Base-by-base conservation (phyloP, 2,113 vertebrate genomes). In the Bubo scandiacus region DNA sequence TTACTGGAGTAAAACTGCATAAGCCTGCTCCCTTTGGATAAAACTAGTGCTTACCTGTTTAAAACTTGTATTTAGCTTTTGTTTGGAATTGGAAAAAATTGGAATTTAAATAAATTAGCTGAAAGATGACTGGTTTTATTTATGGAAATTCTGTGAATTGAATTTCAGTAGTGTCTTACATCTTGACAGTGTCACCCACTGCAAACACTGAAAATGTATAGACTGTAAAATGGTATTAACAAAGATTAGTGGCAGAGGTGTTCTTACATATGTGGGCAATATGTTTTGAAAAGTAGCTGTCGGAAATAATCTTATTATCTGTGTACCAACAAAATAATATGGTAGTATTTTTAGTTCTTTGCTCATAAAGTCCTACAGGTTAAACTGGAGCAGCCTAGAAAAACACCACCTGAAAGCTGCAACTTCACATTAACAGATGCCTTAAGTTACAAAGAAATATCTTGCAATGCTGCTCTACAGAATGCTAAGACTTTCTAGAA, bases 51-150 rank as follows among this genome's bases (percentile, higher is more conserved):
- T 98, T 98, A 98, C 97, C 91, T 96, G 98, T 98, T 98, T 98
- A 98, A 98, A 97, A 97, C 98, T 97, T 98, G 98, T 98, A 98
- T 98, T 98, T 98, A 98, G 98, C 98, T 98, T 98, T 98, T 98
- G 97, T 98, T 98, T 98, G 98, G 97, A 98, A 98, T 98, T 98
- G 97, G 97, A 97, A 97, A 96, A 98, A 98, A 97, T 92, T 94
- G 96, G 97, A 98, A 98, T 82, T 98, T 98, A 97, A 98, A 98
- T 98, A 98, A 98, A 98, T 96, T 98, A 98, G 98, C 95, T 98
- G 95, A 97, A 98, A 98, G 91, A 96, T 96, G 84, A 62, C 95
- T 97, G 96, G 87, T 30, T 94, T 92, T 55, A 66, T 97, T 90
- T 66, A 80, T 93, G 62, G 51, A 66, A 83, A 66, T 72, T 5